A percentile compares a stretch with the other conserved stretches of the same genome.
These are phyloP conservation scores for Temnothorax nylanderi DNA, from an alignment of 1,140 invertebrate species.

Conservation along the genomic window DNA sequence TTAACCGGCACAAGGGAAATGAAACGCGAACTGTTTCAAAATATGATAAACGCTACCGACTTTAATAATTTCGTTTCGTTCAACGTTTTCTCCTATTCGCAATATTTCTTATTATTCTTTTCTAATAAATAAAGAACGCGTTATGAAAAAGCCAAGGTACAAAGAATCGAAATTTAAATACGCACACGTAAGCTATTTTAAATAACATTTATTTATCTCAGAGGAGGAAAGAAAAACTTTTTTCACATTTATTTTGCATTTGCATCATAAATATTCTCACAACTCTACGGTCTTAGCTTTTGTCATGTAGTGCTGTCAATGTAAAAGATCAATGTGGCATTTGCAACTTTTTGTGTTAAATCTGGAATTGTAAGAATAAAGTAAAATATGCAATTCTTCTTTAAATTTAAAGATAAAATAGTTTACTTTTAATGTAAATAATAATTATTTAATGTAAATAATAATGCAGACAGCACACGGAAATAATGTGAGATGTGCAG, in stretches of 20 bases:
- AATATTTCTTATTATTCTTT: not conserved
- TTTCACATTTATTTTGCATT: not conserved
- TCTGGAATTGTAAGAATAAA: not conserved
- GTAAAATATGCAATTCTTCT: not conserved
- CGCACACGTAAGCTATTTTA: not conserved
- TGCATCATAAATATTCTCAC: slow-evolving; percentile 17
- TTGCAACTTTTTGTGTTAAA: not conserved
- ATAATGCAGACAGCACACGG: not conserved
- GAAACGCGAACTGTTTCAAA: not conserved
- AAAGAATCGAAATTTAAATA: not conserved
- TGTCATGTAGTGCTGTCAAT: not conserved
- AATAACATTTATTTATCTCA: slow-evolving; percentile 12
- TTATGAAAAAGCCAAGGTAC: not conserved
- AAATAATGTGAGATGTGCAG: slow-evolving; percentile 1
- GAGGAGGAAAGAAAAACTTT: not conserved
- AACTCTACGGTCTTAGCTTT: not conserved
- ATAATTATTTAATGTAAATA: not conserved
- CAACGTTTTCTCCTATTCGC: not conserved
- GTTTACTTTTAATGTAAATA: not conserved
- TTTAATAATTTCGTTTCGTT: not conserved
- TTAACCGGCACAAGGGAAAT: slow-evolving; percentile 3
- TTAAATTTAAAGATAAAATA: not conserved
- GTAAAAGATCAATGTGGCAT: not conserved
- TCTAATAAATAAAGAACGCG: not conserved
- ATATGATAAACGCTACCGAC: not conserved